A percentile compares a stretch with the other conserved stretches of the same genome.
Evolutionary conservation across 2,888 invertebrate species (phyloP).

Genomic region (Seladonia tumulorum): DNA sequence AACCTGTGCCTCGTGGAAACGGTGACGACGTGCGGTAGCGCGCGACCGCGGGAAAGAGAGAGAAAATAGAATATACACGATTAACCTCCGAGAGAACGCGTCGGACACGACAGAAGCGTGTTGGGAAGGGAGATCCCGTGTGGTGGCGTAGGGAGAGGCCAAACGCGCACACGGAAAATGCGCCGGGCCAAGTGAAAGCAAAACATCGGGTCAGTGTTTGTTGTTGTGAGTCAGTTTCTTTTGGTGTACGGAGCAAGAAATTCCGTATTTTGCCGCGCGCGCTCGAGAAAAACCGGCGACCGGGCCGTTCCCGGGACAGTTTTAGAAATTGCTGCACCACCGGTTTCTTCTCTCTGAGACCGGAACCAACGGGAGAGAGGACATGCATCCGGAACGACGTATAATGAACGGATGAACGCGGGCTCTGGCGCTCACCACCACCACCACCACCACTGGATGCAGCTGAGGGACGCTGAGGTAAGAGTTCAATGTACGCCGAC

Average conservation of each 20-base stretch:
- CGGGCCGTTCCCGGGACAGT: not conserved
- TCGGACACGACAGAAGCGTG: not conserved
- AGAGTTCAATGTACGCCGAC: constrained; percentile 69
- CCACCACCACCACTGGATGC: constrained; percentile 59
- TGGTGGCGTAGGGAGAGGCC: constrained; percentile 14
- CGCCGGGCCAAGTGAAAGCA: constrained; percentile 26
- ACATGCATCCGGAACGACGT: constrained; percentile 44
- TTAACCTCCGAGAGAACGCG: not conserved
- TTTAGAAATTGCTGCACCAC: not conserved
- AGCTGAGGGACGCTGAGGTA: constrained; percentile 68
- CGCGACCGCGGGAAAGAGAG: not conserved
- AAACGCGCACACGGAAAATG: constrained; percentile 9
- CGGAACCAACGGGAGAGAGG: constrained; percentile 3
- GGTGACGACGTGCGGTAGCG: not conserved
- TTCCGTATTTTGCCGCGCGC: not conserved
- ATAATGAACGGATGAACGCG: constrained; percentile 61
- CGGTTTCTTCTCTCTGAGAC: not conserved
- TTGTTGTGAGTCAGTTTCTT: not conserved
- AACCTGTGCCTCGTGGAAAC: not conserved
- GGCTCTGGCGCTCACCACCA: constrained; percentile 42
- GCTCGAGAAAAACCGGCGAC: not conserved
- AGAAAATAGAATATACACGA: not conserved
- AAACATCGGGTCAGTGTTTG: constrained; percentile 41
- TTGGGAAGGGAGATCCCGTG: not conserved
- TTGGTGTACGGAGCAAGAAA: not conserved